These are phyloP conservation scores for Caenorhabditis drosophilae DNA, from an alignment of 2,888 invertebrate species.

Conservation along the genomic window DNA sequence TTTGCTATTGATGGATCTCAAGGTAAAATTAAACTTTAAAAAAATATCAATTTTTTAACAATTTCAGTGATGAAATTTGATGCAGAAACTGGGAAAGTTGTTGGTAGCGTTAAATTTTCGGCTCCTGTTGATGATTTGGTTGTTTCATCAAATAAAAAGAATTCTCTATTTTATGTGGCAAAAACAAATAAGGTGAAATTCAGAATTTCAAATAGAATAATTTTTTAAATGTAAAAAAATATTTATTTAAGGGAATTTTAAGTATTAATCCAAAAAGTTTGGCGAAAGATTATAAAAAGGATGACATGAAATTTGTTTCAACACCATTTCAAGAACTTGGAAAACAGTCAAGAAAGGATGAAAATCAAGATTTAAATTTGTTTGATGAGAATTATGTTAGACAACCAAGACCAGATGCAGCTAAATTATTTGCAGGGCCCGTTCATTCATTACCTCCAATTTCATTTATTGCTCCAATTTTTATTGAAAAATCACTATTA, in stretches of 20 bases:
- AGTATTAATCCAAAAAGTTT: slow-evolving; percentile 1
- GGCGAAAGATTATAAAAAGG: background rate
- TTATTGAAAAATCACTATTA: slow-evolving; percentile 48
- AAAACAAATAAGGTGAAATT: slow-evolving; percentile 23
- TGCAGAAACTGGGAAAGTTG: slow-evolving; percentile 21
- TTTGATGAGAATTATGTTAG: slow-evolving; percentile 9
- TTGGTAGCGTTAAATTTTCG: slow-evolving; percentile 20
- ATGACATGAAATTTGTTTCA: too few relatives aligned
- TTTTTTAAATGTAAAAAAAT: too few relatives aligned
- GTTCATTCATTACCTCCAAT: slow-evolving; percentile 57
- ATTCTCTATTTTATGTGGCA: slow-evolving; percentile 11
- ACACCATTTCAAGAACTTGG: slow-evolving; percentile 5
- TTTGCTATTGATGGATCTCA: slow-evolving; percentile 21
- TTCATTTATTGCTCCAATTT: slow-evolving; percentile 52
- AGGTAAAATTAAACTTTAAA: slow-evolving; percentile 1
- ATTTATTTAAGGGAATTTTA: slow-evolving; percentile 23
- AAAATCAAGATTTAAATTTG: too few relatives aligned
- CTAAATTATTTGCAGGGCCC: slow-evolving; percentile 52
- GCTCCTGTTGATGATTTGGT: slow-evolving; percentile 12
- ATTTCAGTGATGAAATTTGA: slow-evolving; percentile 31
- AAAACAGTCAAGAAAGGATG: background rate
- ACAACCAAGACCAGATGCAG: slow-evolving; percentile 29
- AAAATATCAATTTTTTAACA: background rate
- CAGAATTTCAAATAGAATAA: background rate
- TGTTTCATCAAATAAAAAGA: slow-evolving; percentile 6